phyloP scores from a whole-genome alignment of 2,797 vertebrate genomes.

The Myotis myotis region DNA sequence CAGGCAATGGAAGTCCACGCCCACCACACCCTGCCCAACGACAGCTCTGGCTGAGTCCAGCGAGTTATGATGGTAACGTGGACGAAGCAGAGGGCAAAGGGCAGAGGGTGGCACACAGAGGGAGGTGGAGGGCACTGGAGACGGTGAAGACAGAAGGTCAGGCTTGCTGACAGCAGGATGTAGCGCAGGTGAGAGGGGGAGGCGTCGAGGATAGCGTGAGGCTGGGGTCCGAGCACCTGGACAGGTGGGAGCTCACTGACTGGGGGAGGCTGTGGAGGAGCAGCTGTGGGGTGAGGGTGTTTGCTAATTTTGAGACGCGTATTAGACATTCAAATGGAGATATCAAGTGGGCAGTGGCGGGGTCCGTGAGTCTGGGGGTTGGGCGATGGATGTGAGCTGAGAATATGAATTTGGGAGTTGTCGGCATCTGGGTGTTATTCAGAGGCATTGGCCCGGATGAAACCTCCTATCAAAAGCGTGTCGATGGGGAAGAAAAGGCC shows the following conservation, averaged over 20 bases:
- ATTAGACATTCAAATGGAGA: background rate
- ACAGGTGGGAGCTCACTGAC: background rate
- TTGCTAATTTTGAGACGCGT: background rate
- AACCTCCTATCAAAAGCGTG: background rate
- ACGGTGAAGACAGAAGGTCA: rapidly evolving
- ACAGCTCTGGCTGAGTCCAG: no score
- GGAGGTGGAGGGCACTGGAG: background rate
- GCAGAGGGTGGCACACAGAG: rapidly evolving
- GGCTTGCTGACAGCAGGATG: background rate
- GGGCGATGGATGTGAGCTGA: background rate
- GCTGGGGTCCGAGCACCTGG: background rate
- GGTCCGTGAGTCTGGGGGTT: background rate
- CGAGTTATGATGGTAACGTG: rapidly evolving
- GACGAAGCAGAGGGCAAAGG: no score
- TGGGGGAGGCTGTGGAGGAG: background rate
- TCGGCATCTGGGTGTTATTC: background rate
- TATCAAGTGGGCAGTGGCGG: background rate
- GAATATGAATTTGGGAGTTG: background rate
- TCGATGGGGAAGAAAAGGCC: background rate
- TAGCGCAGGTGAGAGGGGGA: background rate
- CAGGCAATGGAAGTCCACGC: rapidly evolving
- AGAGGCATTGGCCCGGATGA: background rate
- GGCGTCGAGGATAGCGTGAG: background rate
- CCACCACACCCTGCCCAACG: background rate
- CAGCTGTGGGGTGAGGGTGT: background rate